Base-by-base conservation (phyloP, 1,140 invertebrate genomes). In the Leptestheria dahalacensis region DNA sequence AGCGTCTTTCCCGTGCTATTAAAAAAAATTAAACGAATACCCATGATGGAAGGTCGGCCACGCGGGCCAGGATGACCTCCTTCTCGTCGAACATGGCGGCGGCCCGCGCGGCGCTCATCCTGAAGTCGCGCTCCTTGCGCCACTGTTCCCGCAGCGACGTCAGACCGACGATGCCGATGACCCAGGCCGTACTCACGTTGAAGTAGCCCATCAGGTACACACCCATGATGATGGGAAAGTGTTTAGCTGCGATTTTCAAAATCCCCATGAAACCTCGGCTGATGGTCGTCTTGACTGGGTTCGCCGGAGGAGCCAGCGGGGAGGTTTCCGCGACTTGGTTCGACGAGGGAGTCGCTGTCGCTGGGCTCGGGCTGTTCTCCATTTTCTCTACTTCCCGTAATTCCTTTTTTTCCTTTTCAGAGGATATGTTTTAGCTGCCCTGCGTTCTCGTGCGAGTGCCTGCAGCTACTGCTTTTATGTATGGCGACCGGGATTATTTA, bases 11-110 rank as follows among this genome's bases (percentile, higher is more conserved):
- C n/a, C n/a, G n/a, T n/a, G n/a, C n/a, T n/a, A n/a, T n/a, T n/a
- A n/a, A 64, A 64, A 28, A 60, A 26, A 1, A 4, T 51, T 9
- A 57, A 52, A 1, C 54, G 18, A 55, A 68, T 70, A 90, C 90
- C 92, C 91, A 96, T 18, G 88, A 86, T 4, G 91, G 91, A 63
- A 96, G 73, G 75, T 94, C 90, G 68, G 90, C 82, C 48, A 95
- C 79, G 68, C 84, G 75, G 2, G 84, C 88, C 49, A 88, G 74
- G 58, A 96, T 86, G 23, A 91, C 80, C 65, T 88, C 83, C 73
- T 91, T 90, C 73, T 95, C 91, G 62, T 84, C 85, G 18, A 80
- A 76, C 65, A 83, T 69, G 10, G 86, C 85, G 18, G 84, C 80
- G 12, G 83, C 80, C 73, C 91, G 87, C 24, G 88, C 85, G 59